Conservation (phyloP, 1,140 invertebrate genomes). For the Cepaea nemoralis region DNA sequence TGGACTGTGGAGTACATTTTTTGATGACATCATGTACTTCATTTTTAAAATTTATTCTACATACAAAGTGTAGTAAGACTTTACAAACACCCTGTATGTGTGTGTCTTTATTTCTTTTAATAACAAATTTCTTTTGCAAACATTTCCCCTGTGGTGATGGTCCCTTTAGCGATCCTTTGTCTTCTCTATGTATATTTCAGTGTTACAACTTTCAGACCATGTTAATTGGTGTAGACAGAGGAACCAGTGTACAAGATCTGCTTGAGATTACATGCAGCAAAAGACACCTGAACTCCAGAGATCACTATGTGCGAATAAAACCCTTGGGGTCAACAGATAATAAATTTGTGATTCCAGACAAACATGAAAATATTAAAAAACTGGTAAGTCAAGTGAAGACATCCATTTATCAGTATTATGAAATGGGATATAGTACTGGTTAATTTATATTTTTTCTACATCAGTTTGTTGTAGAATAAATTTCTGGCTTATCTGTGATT, state of each 20-base stretch:
- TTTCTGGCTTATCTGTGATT: no score
- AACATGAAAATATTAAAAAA: conserved; percentile 95
- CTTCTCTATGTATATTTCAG: conserved; percentile 39
- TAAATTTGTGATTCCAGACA: conserved; percentile 79
- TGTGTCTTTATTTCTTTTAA: not conserved
- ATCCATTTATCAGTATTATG: no score
- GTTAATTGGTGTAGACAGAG: conserved; percentile 80
- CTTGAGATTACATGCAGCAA: conserved; percentile 90
- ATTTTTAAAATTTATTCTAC: no score
- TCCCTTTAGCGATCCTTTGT: not conserved
- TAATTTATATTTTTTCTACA: no score
- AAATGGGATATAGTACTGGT: no score
- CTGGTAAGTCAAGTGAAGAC: conserved; percentile 81
- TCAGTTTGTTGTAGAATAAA: no score
- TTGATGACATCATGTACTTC: no score
- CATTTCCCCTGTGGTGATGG: conserved; percentile 16
- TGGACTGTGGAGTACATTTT: no score
- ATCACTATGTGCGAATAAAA: conserved; percentile 95
- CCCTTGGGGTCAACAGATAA: conserved; percentile 75
- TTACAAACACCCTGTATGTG: not conserved
- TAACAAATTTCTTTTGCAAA: not conserved
- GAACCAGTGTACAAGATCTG: conserved; percentile 95
- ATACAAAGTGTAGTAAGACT: no score
- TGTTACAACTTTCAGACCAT: conserved; percentile 72
- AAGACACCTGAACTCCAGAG: conserved; percentile 90